Conservation (phyloP, 2,113 vertebrate genomes). For the Gyps fulvus region DNA sequence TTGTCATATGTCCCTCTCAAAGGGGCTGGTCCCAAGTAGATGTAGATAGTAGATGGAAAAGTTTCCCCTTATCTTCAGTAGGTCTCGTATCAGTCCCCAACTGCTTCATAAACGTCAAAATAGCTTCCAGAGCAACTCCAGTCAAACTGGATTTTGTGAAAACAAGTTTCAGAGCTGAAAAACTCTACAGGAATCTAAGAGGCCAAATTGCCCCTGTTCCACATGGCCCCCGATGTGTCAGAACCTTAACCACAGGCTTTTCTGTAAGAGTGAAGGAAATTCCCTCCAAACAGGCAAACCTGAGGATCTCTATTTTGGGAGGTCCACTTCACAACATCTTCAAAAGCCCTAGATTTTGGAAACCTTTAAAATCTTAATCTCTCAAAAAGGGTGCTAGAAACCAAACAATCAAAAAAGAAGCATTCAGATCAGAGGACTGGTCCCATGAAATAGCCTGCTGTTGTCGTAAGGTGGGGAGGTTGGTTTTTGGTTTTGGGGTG, state of each 20-base stretch:
- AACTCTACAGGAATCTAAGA: neutral
- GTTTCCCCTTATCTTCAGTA: neutral
- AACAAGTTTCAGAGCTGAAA: neutral
- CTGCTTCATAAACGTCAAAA: neutral
- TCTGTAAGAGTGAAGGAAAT: neutral
- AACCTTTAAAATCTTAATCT: neutral
- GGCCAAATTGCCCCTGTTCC: neutral
- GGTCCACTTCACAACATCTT: neutral
- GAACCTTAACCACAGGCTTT: neutral
- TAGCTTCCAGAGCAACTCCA: neutral
- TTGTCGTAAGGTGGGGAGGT: fast-evolving
- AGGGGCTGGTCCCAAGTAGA: neutral
- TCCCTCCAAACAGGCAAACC: neutral
- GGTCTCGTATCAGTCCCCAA: neutral
- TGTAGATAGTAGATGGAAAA: neutral
- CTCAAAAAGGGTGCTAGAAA: neutral
- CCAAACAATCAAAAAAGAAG: neutral
- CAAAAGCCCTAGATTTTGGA: neutral
- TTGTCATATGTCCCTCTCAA: neutral
- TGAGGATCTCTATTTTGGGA: neutral
- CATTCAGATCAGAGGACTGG: neutral
- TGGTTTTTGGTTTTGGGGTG: neutral
- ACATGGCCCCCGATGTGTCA: fast-evolving
- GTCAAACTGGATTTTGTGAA: neutral
- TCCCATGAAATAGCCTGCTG: neutral